Percentiles rank a stretch among this genome's conserved stretches.
phyloP scores from a whole-genome alignment of 2,797 vertebrate genomes.

The Garrulus glandarius region DNA sequence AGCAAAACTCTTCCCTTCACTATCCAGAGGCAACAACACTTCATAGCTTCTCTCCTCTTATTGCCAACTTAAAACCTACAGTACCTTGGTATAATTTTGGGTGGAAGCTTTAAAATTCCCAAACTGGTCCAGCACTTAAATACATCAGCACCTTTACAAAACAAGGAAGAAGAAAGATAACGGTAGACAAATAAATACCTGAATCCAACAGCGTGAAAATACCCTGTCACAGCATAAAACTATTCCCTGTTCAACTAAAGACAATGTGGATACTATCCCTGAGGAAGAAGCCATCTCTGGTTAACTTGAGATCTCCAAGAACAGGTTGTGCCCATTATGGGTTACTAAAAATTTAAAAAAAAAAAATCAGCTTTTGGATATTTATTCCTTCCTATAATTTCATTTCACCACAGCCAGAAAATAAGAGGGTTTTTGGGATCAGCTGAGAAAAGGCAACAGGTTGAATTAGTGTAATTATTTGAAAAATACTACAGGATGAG shows the following conservation, averaged over 20 bases:
- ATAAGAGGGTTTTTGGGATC: not conserved
- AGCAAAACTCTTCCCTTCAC: not conserved
- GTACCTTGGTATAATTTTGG: not conserved
- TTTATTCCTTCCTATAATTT: not conserved
- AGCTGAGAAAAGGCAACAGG: not conserved
- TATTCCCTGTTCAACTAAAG: slow-evolving; percentile 56
- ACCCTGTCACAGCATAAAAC: slow-evolving; percentile 46
- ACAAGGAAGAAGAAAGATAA: not conserved
- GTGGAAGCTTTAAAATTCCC: not conserved
- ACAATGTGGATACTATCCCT: slow-evolving; percentile 73
- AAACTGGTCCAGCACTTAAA: slow-evolving; percentile 18
- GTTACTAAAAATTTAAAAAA: not conserved
- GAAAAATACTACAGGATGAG: not conserved
- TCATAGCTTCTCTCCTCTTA: not conserved
- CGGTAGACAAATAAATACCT: slow-evolving; percentile 41
- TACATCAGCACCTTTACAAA: not conserved
- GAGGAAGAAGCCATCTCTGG: slow-evolving; percentile 63
- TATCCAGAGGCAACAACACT: not conserved
- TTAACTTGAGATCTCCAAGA: not conserved
- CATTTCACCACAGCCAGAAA: not conserved
- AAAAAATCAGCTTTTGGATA: not conserved
- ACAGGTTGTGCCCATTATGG: not conserved
- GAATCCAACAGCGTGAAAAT: slow-evolving; percentile 28
- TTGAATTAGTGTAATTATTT: not conserved
- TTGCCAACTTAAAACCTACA: not conserved